Evolutionary conservation across 2,113 vertebrate species (phyloP).

Genomic region (Mastomys natalensis): DNA sequence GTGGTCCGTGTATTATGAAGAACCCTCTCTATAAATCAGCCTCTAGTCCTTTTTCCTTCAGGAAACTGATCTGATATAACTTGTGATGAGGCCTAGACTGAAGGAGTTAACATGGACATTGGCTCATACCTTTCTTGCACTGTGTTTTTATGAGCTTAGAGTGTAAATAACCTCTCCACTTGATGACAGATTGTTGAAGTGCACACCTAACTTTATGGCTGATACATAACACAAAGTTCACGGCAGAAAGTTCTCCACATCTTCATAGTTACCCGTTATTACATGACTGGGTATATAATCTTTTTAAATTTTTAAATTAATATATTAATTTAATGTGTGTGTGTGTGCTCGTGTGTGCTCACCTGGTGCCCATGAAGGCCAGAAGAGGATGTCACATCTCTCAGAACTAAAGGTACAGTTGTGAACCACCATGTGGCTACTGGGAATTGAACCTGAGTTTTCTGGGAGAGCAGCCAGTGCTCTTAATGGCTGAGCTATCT

Average conservation of each 20-base stretch:
- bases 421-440: neutral
- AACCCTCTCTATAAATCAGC: neutral
- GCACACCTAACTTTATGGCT: neutral
- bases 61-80: neutral
- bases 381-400: neutral
- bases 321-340: neutral
- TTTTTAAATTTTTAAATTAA: too few relatives aligned
- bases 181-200: neutral
- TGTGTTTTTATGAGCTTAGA: neutral
- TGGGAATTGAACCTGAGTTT: neutral
- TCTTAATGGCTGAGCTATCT: neutral
- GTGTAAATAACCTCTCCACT: neutral
- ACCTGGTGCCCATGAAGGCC: too few relatives aligned
- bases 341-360: too few relatives aligned
- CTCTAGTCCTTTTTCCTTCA: neutral
- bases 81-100: neutral
- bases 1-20: neutral
- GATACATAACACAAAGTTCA: neutral
- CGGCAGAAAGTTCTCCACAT: neutral
- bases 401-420: neutral
- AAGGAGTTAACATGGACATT: neutral
- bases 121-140: neutral
- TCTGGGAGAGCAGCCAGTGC: neutral
- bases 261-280: neutral
- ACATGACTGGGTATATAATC: neutral